phyloP scores from a whole-genome alignment of 2,797 vertebrate genomes.

The Tiaroga cobitis region DNA sequence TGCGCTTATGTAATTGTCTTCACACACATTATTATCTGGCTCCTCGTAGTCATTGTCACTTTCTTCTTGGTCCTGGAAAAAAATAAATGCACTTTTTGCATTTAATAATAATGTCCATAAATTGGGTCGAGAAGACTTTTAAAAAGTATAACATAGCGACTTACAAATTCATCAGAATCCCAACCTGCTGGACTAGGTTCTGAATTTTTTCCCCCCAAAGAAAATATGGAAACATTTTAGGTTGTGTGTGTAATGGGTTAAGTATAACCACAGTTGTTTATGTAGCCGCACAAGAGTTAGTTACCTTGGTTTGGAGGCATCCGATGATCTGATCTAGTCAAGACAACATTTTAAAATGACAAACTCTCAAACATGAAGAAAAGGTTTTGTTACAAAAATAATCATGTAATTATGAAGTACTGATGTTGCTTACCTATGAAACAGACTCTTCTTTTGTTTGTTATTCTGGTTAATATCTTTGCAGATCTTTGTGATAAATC shows the following conservation, averaged over 20 bases:
- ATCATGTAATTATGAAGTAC: neutral
- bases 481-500: slow-evolving; percentile 83
- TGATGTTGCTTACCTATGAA: slow-evolving; percentile 61
- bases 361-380: neutral
- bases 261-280: neutral
- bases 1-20: slow-evolving; percentile 71
- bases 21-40: slow-evolving; percentile 70
- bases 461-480: slow-evolving; percentile 60
- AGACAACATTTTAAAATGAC: neutral
- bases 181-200: slow-evolving; percentile 50
- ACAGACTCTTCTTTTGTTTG: slow-evolving; percentile 40
- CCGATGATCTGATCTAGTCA: slow-evolving; percentile 54
- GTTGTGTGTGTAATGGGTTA: neutral
- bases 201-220: neutral
- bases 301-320: slow-evolving; percentile 69
- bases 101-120: neutral
- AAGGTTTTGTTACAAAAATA: neutral
- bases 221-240: slow-evolving; percentile 18
- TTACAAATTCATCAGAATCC: slow-evolving; percentile 76
- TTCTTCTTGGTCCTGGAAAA: slow-evolving; percentile 68
- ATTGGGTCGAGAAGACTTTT: neutral
- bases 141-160: slow-evolving; percentile 50
- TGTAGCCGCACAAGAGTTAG: slow-evolving; percentile 49
- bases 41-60: slow-evolving; percentile 89
- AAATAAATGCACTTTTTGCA: neutral